Evolutionary conservation across 2,888 invertebrate species (phyloP), one percentile per base, ranked within the genome.

Genomic region (Cotesia congregata): DNA sequence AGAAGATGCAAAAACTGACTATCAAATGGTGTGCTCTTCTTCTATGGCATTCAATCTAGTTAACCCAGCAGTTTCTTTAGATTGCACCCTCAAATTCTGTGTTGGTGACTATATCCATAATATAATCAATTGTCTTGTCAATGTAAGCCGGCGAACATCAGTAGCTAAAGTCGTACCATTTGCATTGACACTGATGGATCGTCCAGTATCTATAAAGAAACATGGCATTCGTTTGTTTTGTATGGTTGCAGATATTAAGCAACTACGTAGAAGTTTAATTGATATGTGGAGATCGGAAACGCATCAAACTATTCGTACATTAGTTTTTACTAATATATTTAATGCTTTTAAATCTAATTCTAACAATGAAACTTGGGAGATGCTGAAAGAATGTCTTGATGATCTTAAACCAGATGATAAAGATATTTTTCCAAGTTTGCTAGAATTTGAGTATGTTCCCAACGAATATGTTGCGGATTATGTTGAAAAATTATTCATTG

Each of bases 1-100:
- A 5, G 73, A 80, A 0, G 40, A 83, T 0, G 83, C 83, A 0
- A 80, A 76, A 60, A 12, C n/a, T 0, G 30, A 38, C 1, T 84
- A 82, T 38, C 0, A 0, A 0, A 12, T 82, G 0, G 3, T 79
- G 0, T 0, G 0, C 0, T 1, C 75, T 0, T 41, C 85, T n/a
- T 61, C 80, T 0, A 12, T 3, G 0, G 80, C 80, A 0, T 77
- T 86, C 7, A 83, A 77, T n/a, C 9, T 78, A 6, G 78, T 81
- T 0, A 85, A 86, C 79, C 88, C 89, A 2, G 88, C 89, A 0
- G 79, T 89, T 0, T 67, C 88, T 0, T 71, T 86, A 6, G 75
- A 82, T 0, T 4, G 84, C 0, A 6, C 84, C 6, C 70, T 69
- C 6, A 76, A 5, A 50, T 80, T 84, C n/a, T 84, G 84, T 74